Evolutionary conservation across 2,797 vertebrate species (phyloP).

Genomic region (Parambassis ranga): DNA sequence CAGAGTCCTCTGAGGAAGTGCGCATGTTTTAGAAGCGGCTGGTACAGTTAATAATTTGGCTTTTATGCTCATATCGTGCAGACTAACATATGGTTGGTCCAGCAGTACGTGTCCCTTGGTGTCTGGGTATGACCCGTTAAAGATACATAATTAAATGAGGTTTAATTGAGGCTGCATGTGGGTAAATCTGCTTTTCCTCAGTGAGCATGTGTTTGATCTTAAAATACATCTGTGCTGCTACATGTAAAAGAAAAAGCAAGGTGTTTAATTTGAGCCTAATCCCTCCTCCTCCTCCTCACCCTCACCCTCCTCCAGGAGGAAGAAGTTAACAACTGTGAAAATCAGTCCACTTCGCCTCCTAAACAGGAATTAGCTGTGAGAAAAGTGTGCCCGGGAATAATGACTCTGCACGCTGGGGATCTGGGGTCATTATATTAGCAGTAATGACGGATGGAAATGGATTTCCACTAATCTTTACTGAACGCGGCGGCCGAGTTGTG

Average conservation of each 20-base stretch:
- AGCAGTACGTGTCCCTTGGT: too few species aligned
- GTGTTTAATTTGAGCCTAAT: neutral
- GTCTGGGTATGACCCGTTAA: too few species aligned
- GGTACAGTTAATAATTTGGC: too few species aligned
- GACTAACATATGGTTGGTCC: too few species aligned
- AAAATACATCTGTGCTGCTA: too few species aligned
- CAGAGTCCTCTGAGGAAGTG: too few species aligned
- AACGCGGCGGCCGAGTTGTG: constrained; percentile 2
- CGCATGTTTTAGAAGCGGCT: too few species aligned
- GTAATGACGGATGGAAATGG: constrained; percentile 7
- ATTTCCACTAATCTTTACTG: constrained; percentile 25
- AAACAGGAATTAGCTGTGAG: neutral
- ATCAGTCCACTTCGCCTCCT: constrained; percentile 1
- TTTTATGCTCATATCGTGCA: too few species aligned
- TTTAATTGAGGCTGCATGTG: too few species aligned
- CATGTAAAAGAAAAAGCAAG: neutral
- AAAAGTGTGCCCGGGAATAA: neutral
- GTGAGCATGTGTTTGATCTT: too few species aligned
- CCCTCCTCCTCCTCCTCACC: neutral
- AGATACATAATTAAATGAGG: too few species aligned
- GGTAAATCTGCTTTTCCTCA: too few species aligned
- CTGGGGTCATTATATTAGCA: constrained; percentile 4
- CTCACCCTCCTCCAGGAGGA: neutral
- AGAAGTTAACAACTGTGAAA: neutral
- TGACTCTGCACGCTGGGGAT: constrained; percentile 13